Conservation (phyloP, 2,113 vertebrate genomes). For the Aptenodytes patagonicus region DNA sequence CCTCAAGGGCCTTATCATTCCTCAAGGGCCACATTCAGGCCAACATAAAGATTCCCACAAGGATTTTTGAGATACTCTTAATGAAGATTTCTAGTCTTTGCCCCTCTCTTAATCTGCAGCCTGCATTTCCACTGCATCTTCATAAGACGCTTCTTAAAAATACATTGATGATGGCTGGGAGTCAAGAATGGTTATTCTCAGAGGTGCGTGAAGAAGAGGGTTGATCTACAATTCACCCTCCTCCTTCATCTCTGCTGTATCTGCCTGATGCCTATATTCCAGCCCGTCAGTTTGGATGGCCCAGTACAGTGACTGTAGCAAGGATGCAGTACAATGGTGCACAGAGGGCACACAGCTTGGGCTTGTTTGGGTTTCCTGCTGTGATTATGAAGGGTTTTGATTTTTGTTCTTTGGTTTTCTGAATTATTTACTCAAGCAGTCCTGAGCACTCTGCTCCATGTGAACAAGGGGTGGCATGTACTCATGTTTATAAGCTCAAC, state of each 20-base stretch:
- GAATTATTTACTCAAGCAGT: neutral
- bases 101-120: neutral
- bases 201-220: neutral
- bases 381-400: neutral
- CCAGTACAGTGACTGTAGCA: neutral
- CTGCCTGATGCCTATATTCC: neutral
- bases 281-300: neutral
- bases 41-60: neutral
- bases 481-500: neutral
- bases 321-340: neutral
- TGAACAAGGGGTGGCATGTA: neutral
- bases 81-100: neutral
- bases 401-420: neutral
- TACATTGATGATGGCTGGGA: neutral
- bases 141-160: neutral
- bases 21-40: neutral
- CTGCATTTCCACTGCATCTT: neutral
- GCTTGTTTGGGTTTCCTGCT: neutral
- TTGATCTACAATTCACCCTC: neutral
- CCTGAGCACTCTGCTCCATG: neutral
- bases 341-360: neutral
- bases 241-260: neutral
- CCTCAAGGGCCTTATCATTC: neutral
- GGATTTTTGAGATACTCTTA: neutral
- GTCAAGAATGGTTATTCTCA: neutral